Evolutionary conservation across 2,888 invertebrate species (phyloP).

Genomic region (Eubasilissa splendida): DNA sequence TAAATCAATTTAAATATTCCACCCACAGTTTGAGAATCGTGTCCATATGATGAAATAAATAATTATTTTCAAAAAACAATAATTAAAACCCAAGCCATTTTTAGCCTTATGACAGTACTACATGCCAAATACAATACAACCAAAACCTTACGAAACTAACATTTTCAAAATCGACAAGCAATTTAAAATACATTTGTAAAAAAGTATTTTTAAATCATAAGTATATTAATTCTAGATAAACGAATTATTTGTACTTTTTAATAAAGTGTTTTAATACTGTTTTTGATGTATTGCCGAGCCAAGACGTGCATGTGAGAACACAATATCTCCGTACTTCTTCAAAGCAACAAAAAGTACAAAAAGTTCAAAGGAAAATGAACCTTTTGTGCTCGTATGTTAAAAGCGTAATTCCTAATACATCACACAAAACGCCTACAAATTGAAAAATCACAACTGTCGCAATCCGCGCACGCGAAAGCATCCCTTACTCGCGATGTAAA

Average conservation of each 20-base stretch:
- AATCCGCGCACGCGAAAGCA: too few species aligned
- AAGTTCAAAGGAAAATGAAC: constrained; percentile 17
- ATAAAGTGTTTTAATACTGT: not conserved
- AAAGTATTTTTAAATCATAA: not conserved
- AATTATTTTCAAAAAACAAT: too few species aligned
- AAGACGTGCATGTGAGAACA: constrained; percentile 7
- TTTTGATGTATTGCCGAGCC: not conserved
- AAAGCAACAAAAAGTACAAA: not conserved
- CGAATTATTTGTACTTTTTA: not conserved
- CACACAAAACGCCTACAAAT: constrained; percentile 13
- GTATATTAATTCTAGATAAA: not conserved
- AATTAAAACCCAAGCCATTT: not conserved
- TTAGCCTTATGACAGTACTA: not conserved
- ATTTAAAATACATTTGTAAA: not conserved
- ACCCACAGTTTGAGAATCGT: too few species aligned
- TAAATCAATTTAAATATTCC: too few species aligned
- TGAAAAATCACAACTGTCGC: not conserved
- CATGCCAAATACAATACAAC: not conserved
- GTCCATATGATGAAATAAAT: too few species aligned
- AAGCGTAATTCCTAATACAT: constrained; percentile 45
- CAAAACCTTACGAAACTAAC: not conserved
- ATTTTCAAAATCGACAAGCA: not conserved
- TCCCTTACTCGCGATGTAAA: too few species aligned
- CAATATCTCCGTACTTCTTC: constrained; percentile 18
- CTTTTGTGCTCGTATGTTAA: constrained; percentile 32